These are phyloP conservation scores for Oxystoma pomonae DNA, from an alignment of 2,888 invertebrate genomes.

Conservation along the genomic window DNA sequence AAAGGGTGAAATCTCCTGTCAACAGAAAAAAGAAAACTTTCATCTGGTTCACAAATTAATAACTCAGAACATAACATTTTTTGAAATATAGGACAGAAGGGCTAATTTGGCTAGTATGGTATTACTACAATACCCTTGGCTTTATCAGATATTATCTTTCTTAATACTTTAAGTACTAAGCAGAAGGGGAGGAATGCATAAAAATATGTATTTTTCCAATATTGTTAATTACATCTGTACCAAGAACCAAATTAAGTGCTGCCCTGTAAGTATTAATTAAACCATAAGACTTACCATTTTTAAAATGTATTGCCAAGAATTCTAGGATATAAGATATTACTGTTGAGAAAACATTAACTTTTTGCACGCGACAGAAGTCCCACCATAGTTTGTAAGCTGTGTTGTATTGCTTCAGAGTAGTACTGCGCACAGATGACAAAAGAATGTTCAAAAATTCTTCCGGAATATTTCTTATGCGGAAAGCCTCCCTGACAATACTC, in stretches of 20 bases:
- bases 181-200: slow-evolving; percentile 14
- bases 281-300: slow-evolving; percentile 9
- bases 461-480: slow-evolving; percentile 5
- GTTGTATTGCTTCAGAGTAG: slow-evolving; percentile 4
- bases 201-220: slow-evolving; percentile 6
- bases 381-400: slow-evolving; percentile 1
- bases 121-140: slow-evolving; percentile 17
- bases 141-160: slow-evolving; percentile 29
- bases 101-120: slow-evolving; percentile 16
- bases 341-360: neutral
- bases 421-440: neutral
- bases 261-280: slow-evolving; percentile 9
- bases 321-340: neutral
- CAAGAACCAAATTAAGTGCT: slow-evolving; percentile 7
- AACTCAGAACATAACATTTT: slow-evolving; percentile 6
- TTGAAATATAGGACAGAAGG: slow-evolving; percentile 14
- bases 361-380: neutral
- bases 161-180: slow-evolving; percentile 16
- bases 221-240: slow-evolving; percentile 13
- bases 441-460: slow-evolving; percentile 8
- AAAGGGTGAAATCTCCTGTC: slow-evolving; percentile 8
- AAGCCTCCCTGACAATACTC: slow-evolving; percentile 11
- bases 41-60: slow-evolving; percentile 10
- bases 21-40: slow-evolving; percentile 9
- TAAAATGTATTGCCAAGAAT: slow-evolving; percentile 9